Evolutionary conservation across 2,113 vertebrate species (phyloP), one percentile per base, ranked within the genome.

Genomic region (Caracal caracal): DNA sequence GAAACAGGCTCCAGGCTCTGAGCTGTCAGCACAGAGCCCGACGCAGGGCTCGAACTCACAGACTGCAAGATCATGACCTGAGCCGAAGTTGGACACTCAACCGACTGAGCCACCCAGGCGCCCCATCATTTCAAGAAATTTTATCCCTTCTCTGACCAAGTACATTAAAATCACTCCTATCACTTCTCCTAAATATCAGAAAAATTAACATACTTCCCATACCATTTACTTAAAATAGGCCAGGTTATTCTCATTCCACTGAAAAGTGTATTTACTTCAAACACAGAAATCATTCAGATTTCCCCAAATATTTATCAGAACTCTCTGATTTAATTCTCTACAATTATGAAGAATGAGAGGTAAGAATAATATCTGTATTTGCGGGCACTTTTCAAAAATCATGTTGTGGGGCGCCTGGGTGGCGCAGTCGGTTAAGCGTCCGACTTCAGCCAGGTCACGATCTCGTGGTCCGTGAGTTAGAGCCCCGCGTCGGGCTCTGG

Each of bases 261-360:
- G 61, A 92, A 90, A 95, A 92, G n/a, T 53, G 10, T 33, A 73
- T 17, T 5, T 40, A 82, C 56, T 35, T 79, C 40, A 86, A n/a
- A 81, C n/a, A 80, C 63, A 82, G 24, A 68, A 33, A 73, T 35
- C 79, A 68, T 68, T 89, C 7, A 33, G 2, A 4, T 75, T 94
- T 93, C 90, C 56, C 53, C 37, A 76, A 76, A 66, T 68, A 92
- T 15, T 94, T 37, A 51, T 40, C 83, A 71, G 51, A 89, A 92
- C 35, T 65, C 65, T 76, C n/a, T 86, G 22, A 78, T 65, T 75
- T 53, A 75, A 43, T 43, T 43, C 43, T 43, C 43, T 43, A 15
- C 26, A 37, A 86, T 68, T 66, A 82, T 33, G 43, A 83, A 88
- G 49, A 19, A 81, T 24, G 17, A 83, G 12, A 12, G 8, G 10